Evolutionary conservation across 2,797 vertebrate genomes (phyloP).

Genomic region (Myotis pilosus): DNA sequence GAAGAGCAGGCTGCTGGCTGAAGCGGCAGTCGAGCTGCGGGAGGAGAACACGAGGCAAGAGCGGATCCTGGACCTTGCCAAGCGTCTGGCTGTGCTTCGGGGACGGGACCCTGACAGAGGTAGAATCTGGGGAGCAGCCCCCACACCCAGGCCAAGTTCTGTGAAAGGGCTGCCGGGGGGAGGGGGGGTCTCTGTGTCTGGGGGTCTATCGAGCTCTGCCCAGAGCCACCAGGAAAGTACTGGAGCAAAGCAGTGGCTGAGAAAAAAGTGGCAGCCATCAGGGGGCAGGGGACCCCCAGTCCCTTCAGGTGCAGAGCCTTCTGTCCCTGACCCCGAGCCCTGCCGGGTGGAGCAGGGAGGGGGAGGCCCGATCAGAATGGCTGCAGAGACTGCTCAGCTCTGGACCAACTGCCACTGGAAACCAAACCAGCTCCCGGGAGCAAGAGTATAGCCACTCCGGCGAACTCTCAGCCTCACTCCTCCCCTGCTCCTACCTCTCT

Average conservation of each 20-base stretch:
- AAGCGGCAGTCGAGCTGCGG: slow-evolving; percentile 90
- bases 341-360: background rate
- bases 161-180: background rate
- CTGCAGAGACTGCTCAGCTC: background rate
- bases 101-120: slow-evolving; percentile 93
- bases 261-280: background rate
- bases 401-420: background rate
- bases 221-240: background rate
- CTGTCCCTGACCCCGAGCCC: background rate
- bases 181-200: background rate
- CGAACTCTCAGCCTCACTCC: background rate
- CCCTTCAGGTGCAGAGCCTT: background rate
- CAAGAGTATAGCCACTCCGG: background rate
- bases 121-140: slow-evolving; percentile 70
- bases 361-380: background rate
- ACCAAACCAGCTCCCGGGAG: background rate
- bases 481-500: slow-evolving; percentile 26
- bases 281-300: background rate
- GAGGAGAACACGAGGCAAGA: slow-evolving; percentile 90
- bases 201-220: background rate
- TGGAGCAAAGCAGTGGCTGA: background rate
- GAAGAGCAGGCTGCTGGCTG: slow-evolving; percentile 89
- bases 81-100: slow-evolving; percentile 90
- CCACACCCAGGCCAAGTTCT: background rate
- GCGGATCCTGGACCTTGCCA: slow-evolving; percentile 90